Percentiles rank a stretch among this genome's conserved stretches.
phyloP scores from a whole-genome alignment of 2,113 vertebrate genomes.

The Cyprinus carpio region DNA sequence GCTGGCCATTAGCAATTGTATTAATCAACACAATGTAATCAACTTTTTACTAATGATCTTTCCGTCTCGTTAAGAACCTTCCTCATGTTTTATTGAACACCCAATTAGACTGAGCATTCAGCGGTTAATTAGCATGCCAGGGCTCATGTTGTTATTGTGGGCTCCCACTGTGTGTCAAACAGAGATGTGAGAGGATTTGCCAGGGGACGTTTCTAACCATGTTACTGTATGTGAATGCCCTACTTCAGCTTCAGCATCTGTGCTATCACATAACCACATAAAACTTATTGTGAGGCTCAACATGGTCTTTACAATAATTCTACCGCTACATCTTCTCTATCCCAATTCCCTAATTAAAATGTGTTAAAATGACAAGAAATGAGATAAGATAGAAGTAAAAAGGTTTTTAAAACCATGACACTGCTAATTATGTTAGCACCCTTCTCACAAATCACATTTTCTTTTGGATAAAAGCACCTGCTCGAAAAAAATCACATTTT shows the following conservation, averaged over 20 bases:
- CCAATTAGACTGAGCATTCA: conserved; percentile 41
- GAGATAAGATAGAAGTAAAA: neutral
- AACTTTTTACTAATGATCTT: conserved; percentile 44
- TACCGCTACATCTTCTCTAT: neutral
- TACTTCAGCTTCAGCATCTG: conserved; percentile 26
- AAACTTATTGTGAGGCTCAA: neutral
- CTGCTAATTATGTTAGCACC: neutral
- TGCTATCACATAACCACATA: conserved; percentile 7
- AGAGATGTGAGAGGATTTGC: conserved; percentile 39
- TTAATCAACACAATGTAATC: conserved; percentile 53
- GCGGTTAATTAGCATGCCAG: conserved; percentile 42
- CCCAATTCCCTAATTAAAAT: neutral
- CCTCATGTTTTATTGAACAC: conserved; percentile 52
- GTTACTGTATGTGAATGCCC: neutral
- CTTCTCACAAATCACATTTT: neutral
- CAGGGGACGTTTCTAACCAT: conserved; percentile 1
- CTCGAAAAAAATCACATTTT: neutral
- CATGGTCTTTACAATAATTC: neutral
- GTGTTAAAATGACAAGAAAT: neutral
- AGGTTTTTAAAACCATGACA: neutral
- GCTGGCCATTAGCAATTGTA: conserved; percentile 41
- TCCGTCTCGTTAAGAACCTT: conserved; percentile 39
- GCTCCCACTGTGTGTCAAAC: conserved; percentile 35
- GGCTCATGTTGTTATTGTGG: conserved; percentile 42
- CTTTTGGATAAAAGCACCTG: neutral